These are phyloP conservation scores for Orthonychiurus folsomi DNA, from an alignment of 2,888 invertebrate species.

Conservation along the genomic window DNA sequence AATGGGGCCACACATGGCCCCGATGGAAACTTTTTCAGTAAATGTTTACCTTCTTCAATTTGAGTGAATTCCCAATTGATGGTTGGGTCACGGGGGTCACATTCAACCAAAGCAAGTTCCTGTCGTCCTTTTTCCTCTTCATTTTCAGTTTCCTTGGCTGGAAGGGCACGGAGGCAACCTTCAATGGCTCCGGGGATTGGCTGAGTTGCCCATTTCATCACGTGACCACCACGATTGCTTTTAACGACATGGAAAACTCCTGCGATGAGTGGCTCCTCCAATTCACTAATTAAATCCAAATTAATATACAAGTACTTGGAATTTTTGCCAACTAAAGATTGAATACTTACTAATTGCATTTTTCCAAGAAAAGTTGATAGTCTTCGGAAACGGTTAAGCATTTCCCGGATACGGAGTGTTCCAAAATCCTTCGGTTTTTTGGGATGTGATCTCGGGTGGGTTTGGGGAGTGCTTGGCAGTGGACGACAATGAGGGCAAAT, in stretches of 20 bases:
- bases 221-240: constrained; percentile 29
- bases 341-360: constrained; percentile 28
- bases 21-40: constrained; percentile 17
- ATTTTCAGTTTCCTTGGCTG: constrained; percentile 2
- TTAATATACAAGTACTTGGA: constrained; percentile 4
- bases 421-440: constrained; percentile 24
- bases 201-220: constrained; percentile 26
- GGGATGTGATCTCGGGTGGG: neutral
- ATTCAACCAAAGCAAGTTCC: constrained; percentile 20
- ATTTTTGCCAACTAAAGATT: neutral
- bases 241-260: constrained; percentile 28
- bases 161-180: constrained; percentile 18
- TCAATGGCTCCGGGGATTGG: constrained; percentile 26
- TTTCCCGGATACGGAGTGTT: constrained; percentile 21
- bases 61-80: constrained; percentile 30
- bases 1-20: constrained; percentile 19
- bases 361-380: constrained; percentile 25
- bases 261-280: constrained; percentile 20
- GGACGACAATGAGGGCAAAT: no score
- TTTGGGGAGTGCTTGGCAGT: no score
- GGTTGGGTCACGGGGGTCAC: constrained; percentile 21
- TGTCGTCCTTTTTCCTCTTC: neutral
- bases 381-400: constrained; percentile 31
- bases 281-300: constrained; percentile 26
- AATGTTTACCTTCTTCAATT: constrained; percentile 18